A percentile compares a stretch with the other conserved stretches of the same genome.
These are phyloP conservation scores for Ceratina calcarata DNA, from an alignment of 1,140 invertebrate genomes.

Conservation along the genomic window DNA sequence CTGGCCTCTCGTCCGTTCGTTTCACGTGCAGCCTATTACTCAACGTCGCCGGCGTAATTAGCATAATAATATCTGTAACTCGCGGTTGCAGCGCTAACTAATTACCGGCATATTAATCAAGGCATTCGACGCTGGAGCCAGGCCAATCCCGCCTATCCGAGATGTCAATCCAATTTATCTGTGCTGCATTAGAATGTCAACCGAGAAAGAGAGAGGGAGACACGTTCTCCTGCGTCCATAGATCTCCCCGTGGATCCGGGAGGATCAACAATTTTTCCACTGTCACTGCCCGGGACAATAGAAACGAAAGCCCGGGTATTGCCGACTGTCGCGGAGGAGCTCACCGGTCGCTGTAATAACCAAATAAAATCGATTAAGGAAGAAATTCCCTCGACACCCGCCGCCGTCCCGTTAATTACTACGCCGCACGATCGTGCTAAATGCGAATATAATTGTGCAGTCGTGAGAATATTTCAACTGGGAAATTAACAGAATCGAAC, in stretches of 20 bases:
- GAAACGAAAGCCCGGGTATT: constrained; percentile 13
- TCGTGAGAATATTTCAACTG: neutral
- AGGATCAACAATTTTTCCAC: constrained; percentile 51
- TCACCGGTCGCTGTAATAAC: neutral
- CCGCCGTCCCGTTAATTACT: no score
- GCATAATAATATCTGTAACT: constrained; percentile 73
- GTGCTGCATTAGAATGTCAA: constrained; percentile 65
- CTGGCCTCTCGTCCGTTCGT: constrained; percentile 55
- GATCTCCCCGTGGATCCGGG: constrained; percentile 59
- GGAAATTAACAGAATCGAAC: constrained; percentile 20
- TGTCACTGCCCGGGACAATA: constrained; percentile 19
- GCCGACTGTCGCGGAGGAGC: neutral
- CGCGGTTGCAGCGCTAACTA: constrained; percentile 70
- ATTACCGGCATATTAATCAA: constrained; percentile 70
- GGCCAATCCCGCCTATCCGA: constrained; percentile 64
- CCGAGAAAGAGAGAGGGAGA: constrained; percentile 42
- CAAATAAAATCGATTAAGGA: no score
- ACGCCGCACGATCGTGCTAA: neutral
- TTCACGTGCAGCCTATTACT: constrained; percentile 70
- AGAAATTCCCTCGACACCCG: no score
- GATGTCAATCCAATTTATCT: constrained; percentile 67
- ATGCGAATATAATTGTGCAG: constrained; percentile 10
- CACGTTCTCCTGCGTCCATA: constrained; percentile 27
- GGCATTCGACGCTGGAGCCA: constrained; percentile 64
- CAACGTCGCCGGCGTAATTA: constrained; percentile 70